Evolutionary conservation across 2,888 invertebrate species (phyloP), one percentile per base, ranked within the genome.

Genomic region (Euproctis similis): DNA sequence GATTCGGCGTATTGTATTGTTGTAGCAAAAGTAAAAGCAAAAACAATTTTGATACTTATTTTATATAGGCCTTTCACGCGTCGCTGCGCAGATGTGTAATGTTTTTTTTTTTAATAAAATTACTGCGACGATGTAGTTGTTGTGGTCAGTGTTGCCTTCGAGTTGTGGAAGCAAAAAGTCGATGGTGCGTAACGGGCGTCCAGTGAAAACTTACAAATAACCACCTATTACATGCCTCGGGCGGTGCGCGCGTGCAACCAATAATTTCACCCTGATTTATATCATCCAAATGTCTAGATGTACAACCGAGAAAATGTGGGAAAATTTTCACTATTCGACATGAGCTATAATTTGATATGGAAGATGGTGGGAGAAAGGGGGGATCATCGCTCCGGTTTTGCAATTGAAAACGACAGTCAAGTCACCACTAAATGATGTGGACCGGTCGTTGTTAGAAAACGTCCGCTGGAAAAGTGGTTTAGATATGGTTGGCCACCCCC

Each of bases 211-310:
- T 70, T 52, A 70, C 70, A 80, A 82, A 78, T 77, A 70, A 72
- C 72, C 60, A 51, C 51, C 67, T 57, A 84, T 84, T 82, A 84
- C 54, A 47, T 36, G 78, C 80, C 78, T 54, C 64, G 60, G 71
- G 80, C 80, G 63, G 53, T 55, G 56, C 59, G 32, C n/a, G n/a
- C 39, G 52, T 51, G 47, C 62, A 73, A 69, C 71, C 65, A 61
- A 64, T 70, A 80, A 82, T 82, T 77, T 80, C 71, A 62, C 66
- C 68, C 78, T 78, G 81, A 84, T 84, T 72, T 78, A 80, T 82
- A 82, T 80, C 71, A 84, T 82, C 78, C 59, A 53, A 46, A 47
- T 54, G 47, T 40, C 60, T n/a, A n/a, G 63, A 62, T 59, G 60
- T 54, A 58, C 14, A 62, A 50, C 49, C 63, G 64, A 81, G 82